These are phyloP conservation scores for Limosa lapponica DNA, from an alignment of 2,797 vertebrate species.

Conservation along the genomic window DNA sequence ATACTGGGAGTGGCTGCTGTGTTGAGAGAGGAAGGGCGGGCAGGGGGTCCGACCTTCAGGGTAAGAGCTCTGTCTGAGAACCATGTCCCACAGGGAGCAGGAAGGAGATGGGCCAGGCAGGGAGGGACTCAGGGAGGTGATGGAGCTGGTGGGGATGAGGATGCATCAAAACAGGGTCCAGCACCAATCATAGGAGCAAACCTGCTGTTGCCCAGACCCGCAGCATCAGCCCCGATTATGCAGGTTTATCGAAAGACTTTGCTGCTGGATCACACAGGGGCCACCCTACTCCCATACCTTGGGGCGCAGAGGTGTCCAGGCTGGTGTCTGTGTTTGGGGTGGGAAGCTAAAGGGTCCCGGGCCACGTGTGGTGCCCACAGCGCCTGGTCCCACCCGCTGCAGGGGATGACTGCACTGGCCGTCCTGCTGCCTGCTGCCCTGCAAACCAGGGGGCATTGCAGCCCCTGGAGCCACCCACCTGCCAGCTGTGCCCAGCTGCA, in stretches of 20 bases:
- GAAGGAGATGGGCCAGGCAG: neutral
- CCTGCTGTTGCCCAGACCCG: neutral
- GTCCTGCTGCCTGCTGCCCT: neutral
- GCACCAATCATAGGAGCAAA: accelerated
- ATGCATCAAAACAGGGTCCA: neutral
- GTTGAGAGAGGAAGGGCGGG: neutral
- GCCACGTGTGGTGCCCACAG: neutral
- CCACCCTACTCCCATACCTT: neutral
- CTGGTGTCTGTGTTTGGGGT: neutral
- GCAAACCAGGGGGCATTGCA: accelerated
- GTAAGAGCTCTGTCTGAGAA: neutral
- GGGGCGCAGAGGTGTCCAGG: neutral
- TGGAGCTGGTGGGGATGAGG: neutral
- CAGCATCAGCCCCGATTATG: neutral
- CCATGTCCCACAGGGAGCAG: accelerated
- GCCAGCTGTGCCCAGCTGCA: neutral
- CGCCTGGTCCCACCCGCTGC: accelerated
- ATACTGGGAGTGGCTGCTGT: neutral
- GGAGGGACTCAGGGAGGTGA: neutral
- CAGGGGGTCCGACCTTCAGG: neutral
- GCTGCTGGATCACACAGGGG: neutral
- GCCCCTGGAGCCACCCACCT: neutral
- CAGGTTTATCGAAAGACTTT: neutral
- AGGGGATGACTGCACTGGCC: neutral
- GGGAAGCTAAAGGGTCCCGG: neutral